A percentile compares a stretch with the other conserved stretches of the same genome.
Evolutionary conservation across 2,888 invertebrate genomes (phyloP).

Genomic region (Drosophila colorata): DNA sequence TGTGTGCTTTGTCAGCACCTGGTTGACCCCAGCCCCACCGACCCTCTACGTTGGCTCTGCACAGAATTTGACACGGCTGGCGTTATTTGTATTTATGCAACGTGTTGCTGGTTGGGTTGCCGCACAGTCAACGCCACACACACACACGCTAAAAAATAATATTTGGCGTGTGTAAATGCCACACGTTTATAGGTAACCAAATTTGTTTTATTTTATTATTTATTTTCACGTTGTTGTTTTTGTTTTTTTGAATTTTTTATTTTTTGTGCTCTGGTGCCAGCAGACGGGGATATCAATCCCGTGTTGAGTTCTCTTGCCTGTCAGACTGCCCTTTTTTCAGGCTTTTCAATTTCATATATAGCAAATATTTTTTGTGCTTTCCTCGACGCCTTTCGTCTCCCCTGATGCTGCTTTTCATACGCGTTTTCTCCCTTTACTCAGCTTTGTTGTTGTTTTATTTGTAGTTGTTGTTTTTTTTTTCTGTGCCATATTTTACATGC

Average conservation of each 20-base stretch:
- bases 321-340: constrained; percentile 73
- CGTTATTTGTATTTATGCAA: constrained; percentile 58
- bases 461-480: constrained; percentile 38
- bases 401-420: constrained; percentile 32
- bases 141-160: constrained; percentile 45
- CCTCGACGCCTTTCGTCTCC: constrained; percentile 6
- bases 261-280: constrained; percentile 37
- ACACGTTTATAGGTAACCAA: constrained; percentile 73
- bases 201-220: constrained; percentile 69
- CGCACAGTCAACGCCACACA: constrained; percentile 32
- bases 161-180: constrained; percentile 72
- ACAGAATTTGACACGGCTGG: constrained; percentile 33
- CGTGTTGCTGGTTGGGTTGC: constrained; percentile 48
- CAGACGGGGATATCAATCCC: constrained; percentile 55
- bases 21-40: neutral
- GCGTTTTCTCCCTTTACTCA: constrained; percentile 37
- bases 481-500: constrained; percentile 83
- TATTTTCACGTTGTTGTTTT: constrained; percentile 44
- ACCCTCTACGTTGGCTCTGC: neutral
- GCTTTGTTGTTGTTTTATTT: constrained; percentile 9
- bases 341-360: constrained; percentile 78
- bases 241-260: constrained; percentile 41
- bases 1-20: constrained; percentile 7
- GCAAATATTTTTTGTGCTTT: constrained; percentile 76
- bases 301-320: constrained; percentile 51